Evolutionary conservation across 2,113 vertebrate genomes (phyloP).

Genomic region (Dipodomys merriami): DNA sequence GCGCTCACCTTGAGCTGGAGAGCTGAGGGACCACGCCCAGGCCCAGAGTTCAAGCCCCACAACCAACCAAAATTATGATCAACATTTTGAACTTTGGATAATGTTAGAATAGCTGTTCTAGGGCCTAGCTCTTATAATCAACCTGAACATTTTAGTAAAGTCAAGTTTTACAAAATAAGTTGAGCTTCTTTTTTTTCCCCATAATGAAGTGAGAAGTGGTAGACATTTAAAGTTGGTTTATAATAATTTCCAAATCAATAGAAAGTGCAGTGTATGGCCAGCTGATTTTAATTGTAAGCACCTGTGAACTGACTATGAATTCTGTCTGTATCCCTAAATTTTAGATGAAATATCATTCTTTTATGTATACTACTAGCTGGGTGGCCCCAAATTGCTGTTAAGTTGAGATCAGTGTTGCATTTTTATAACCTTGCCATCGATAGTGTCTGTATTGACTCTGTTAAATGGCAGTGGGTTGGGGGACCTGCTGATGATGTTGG

Average conservation of each 20-base stretch:
- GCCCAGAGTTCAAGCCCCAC: too few relatives aligned
- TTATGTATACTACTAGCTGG: background rate
- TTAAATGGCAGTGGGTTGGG: background rate
- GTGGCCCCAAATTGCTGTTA: background rate
- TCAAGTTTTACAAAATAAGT: slow-evolving; percentile 15
- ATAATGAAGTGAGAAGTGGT: slow-evolving; percentile 2
- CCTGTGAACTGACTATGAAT: background rate
- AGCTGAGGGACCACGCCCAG: too few relatives aligned
- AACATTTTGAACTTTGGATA: background rate
- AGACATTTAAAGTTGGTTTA: background rate
- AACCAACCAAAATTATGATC: background rate
- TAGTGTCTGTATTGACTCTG: background rate
- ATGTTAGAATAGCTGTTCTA: background rate
- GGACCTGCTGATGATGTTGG: background rate
- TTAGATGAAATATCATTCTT: background rate
- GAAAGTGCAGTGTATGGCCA: background rate
- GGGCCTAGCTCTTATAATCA: slow-evolving; percentile 29
- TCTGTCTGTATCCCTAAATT: background rate
- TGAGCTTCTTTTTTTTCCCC: background rate
- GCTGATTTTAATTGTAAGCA: background rate
- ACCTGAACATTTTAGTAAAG: slow-evolving; percentile 38
- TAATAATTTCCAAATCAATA: slow-evolving; percentile 4
- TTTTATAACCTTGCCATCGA: background rate
- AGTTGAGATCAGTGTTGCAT: background rate
- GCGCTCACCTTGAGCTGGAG: too few relatives aligned